These are phyloP conservation scores for Peromyscus melanophrys DNA, from an alignment of 2,797 vertebrate species.

Conservation along the genomic window DNA sequence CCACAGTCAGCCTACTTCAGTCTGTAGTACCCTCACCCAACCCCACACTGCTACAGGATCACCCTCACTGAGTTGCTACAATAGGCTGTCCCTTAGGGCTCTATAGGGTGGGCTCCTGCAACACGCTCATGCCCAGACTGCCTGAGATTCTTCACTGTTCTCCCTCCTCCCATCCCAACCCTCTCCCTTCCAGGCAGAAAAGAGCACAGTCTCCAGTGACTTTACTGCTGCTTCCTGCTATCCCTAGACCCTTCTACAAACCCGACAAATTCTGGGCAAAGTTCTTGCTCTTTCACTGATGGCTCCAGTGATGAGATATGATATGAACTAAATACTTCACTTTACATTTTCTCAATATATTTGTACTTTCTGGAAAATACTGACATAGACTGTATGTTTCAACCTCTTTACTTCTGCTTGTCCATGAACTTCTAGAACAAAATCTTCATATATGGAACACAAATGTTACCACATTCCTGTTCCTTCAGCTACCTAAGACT, in stretches of 20 bases:
- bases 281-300: neutral
- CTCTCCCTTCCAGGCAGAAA: neutral
- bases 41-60: neutral
- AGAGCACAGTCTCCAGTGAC: neutral
- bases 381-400: conserved; percentile 4
- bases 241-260: neutral
- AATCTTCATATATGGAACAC: neutral
- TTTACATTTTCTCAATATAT: neutral
- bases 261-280: neutral
- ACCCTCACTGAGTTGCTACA: neutral
- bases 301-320: neutral
- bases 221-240: neutral
- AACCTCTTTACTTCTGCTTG: conserved; percentile 7
- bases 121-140: neutral
- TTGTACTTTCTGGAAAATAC: neutral
- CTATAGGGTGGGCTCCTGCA: neutral
- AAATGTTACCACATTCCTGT: neutral
- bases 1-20: neutral
- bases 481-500: neutral
- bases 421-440: neutral
- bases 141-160: neutral
- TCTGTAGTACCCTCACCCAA: rapidly evolving
- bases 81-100: neutral
- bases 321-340: neutral
- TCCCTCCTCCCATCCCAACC: neutral